Evolutionary conservation across 2,113 vertebrate genomes (phyloP).

Genomic region (Archilochus colubris): DNA sequence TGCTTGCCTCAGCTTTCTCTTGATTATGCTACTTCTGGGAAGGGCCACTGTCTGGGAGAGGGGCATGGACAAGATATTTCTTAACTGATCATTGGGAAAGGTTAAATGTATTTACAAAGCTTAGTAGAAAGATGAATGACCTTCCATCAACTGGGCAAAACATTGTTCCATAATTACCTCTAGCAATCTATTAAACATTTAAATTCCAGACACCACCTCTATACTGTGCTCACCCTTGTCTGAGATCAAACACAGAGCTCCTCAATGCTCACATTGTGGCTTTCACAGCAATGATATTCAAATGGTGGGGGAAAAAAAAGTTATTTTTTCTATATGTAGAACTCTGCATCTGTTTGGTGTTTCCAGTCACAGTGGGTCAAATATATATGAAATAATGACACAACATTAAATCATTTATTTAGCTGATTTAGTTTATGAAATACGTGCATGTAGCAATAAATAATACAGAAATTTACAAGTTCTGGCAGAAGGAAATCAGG

Average conservation of each 20-base stretch:
- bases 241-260: background rate
- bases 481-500: background rate
- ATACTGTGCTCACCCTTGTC: background rate
- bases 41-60: background rate
- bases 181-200: background rate
- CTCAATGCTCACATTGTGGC: background rate
- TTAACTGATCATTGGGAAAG: background rate
- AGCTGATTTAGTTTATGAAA: background rate
- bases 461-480: background rate
- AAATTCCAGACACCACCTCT: background rate
- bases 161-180: background rate
- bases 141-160: accelerated
- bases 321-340: background rate
- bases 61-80: background rate
- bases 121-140: background rate
- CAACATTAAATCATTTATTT: background rate
- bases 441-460: background rate
- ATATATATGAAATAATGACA: background rate
- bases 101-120: background rate
- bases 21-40: background rate
- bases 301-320: accelerated
- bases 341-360: accelerated
- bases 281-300: background rate
- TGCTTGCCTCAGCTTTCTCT: background rate
- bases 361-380: background rate